Evolutionary conservation across 2,888 invertebrate species (phyloP).

Genomic region (Agrilus mali): DNA sequence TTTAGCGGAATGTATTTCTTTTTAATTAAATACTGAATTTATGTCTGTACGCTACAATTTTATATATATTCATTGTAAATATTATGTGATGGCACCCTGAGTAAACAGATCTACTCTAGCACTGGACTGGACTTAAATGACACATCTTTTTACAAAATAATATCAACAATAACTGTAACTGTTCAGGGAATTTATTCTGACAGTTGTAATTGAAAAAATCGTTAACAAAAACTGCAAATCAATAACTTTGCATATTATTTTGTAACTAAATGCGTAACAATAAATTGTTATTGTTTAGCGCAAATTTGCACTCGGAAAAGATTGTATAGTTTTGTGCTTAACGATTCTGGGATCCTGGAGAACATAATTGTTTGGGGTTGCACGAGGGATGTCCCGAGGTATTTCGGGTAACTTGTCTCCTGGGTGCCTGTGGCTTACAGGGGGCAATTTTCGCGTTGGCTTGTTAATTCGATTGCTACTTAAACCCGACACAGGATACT

Average conservation of each 20-base stretch:
- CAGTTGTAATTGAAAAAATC: no score
- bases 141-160: no score
- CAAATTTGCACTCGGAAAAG: slow-evolving; percentile 24
- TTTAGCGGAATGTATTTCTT: no score
- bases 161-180: no score
- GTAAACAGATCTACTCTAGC: slow-evolving; percentile 24
- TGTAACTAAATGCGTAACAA: not conserved
- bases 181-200: no score
- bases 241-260: no score
- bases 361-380: slow-evolving; percentile 61
- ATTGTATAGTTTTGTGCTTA: slow-evolving; percentile 34
- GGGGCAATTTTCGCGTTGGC: slow-evolving; percentile 41
- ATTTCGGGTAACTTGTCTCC: slow-evolving; percentile 63
- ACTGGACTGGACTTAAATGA: slow-evolving; percentile 21
- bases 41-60: no score
- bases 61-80: slow-evolving; percentile 6
- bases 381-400: slow-evolving; percentile 44
- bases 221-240: no score
- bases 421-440: slow-evolving; percentile 56
- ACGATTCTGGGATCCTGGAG: slow-evolving; percentile 28
- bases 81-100: slow-evolving; percentile 37
- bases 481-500: slow-evolving; percentile 55
- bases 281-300: slow-evolving; percentile 6
- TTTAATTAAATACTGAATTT: no score
- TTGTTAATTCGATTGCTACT: slow-evolving; percentile 46